These are phyloP conservation scores for Antheraea assamensis DNA, from an alignment of 2,888 invertebrate genomes.

Conservation along the genomic window DNA sequence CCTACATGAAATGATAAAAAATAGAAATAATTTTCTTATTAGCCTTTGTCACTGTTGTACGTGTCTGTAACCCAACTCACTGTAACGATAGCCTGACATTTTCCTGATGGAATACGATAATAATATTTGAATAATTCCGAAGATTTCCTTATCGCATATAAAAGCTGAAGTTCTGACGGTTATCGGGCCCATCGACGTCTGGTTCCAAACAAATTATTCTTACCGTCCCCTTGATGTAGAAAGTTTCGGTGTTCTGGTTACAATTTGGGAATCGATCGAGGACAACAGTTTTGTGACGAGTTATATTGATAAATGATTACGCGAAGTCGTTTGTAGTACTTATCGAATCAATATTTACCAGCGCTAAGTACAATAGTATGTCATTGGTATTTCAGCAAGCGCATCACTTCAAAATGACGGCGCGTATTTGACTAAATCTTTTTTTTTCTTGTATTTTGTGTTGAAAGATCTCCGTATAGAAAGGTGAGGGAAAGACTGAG, in stretches of 20 bases:
- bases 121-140: not conserved
- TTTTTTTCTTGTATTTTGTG: too few relatives aligned
- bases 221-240: slow-evolving; percentile 16
- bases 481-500: too few relatives aligned
- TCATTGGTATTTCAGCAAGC: not conserved
- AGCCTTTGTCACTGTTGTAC: not conserved
- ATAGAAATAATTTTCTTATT: too few relatives aligned
- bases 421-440: too few relatives aligned
- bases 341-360: not conserved
- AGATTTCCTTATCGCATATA: slow-evolving; percentile 8
- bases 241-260: slow-evolving; percentile 9
- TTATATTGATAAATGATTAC: slow-evolving; percentile 1
- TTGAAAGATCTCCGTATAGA: too few relatives aligned
- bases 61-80: not conserved
- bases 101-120: not conserved
- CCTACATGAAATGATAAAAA: too few relatives aligned
- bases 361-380: not conserved
- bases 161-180: slow-evolving; percentile 17
- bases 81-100: not conserved
- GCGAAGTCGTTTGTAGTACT: not conserved
- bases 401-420: too few relatives aligned
- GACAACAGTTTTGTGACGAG: not conserved
- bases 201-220: slow-evolving; percentile 21
- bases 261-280: not conserved
- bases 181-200: slow-evolving; percentile 17